Conservation (phyloP, 2,113 vertebrate species). For the Guaruba guarouba region DNA sequence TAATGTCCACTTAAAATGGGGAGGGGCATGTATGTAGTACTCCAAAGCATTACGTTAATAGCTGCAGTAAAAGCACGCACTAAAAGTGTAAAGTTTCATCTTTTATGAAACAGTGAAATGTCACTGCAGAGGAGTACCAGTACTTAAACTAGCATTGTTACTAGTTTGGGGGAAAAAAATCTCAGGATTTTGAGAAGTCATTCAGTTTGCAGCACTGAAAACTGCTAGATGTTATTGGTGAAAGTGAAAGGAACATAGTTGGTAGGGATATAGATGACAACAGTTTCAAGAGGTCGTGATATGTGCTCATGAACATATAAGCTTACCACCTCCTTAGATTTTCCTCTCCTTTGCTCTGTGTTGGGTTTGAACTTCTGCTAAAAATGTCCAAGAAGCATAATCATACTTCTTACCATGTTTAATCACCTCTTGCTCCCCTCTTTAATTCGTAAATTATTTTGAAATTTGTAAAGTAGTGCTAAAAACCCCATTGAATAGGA, state of each 20-base stretch:
- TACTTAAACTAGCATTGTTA: not conserved
- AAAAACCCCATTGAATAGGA: not conserved
- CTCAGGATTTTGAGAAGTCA: not conserved
- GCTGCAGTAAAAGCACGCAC: not conserved
- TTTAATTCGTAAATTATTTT: not conserved
- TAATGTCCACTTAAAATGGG: fast-evolving
- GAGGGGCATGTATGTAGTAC: not conserved
- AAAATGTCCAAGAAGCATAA: not conserved
- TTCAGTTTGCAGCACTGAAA: not conserved
- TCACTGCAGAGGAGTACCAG: not conserved
- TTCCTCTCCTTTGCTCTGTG: not conserved
- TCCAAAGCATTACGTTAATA: not conserved
- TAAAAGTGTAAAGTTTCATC: not conserved
- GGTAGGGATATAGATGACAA: not conserved
- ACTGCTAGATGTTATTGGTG: not conserved
- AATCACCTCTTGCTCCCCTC: not conserved
- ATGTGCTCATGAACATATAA: not conserved
- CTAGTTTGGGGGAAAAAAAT: not conserved
- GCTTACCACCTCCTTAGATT: not conserved
- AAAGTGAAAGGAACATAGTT: not conserved
- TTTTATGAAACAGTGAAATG: not conserved
- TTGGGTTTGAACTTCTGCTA: constrained; percentile 16
- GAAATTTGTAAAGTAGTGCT: not conserved
- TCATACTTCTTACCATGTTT: not conserved
- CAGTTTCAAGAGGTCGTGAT: not conserved